Base-by-base conservation (phyloP, 2,797 vertebrate genomes). In the Rhabdomys pumilio region DNA sequence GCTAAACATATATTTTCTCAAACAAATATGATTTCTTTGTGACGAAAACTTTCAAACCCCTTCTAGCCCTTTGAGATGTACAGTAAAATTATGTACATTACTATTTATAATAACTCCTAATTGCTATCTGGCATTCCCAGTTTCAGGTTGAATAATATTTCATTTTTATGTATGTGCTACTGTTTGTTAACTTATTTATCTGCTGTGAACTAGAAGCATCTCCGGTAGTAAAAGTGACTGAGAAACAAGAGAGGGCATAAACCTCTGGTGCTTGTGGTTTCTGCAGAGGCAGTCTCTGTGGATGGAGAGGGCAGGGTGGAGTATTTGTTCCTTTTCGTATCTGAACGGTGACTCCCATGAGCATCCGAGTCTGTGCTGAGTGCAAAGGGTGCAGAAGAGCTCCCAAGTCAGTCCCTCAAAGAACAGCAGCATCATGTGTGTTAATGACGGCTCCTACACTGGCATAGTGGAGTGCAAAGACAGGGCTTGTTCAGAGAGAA, bases 11-110 rank as follows among this genome's bases (percentile, higher is more conserved):
- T 19, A 24, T 89, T 41, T 76, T 20, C 86, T 61, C 72, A 89
- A 89, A 89, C 61, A 75, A 57, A 57, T 87, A n/a, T 13, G 29
- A 83, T 77, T 90, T 94, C 69, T 76, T 77, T 53, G 22, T 38
- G 29, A 17, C 69, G 29, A 67, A 67, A 55, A 55, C 79, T 75
- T 83, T 75, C 7, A 53, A 89, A 65, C n/a, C 57, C 19, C 34
- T 53, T 83, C 26, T 76, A 59, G 69, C 22, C 55, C 57, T 90
- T 79, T 67, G 50, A 73, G 34, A 81, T 73, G 3, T 47, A 29
- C 5, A 38, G 34, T 6, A 22, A 19, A 19, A 2, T 89, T 75
- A 38, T 38, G 59, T 4, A 24, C 26, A 59, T 75, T 59, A 15
- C 41, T 63, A 55, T 41, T 14, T 82, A 24, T 29, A 65, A 24